Evolutionary conservation across 1,140 invertebrate species (phyloP), one percentile per base, ranked within the genome.

Genomic region (Samia ricini): DNA sequence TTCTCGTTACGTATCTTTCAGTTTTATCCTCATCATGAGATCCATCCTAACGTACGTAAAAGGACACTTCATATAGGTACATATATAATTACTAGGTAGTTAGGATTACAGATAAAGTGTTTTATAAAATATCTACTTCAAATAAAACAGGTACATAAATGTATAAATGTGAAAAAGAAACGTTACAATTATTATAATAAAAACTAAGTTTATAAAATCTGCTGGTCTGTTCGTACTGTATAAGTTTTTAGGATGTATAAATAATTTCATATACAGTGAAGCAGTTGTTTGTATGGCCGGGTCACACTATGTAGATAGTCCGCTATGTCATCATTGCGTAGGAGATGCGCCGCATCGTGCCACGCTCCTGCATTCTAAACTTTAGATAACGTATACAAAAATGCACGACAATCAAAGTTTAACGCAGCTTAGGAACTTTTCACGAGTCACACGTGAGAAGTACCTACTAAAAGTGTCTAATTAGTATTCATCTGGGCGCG

Each of bases 401-500:
- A 20, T 22, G 15, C 7, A n/a, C 12, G 52, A 22, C 15, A 55
- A 18, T 22, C 52, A 21, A 55, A 55, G 24, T 10, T 22, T 24
- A 8, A 55, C 52, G 22, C 10, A 15, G 21, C 66, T 61, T 62
- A 61, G 50, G 57, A 65, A 65, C 42, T 63, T 69, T 69, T 64
- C 61, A 26, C 55, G 72, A 76, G 61, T 69, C 64, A 72, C 68
- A 72, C 70, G 84, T 81, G 79, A 80, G 81, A 83, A 79, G 85
- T 88, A 81, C 80, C 76, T 81, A 87, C 79, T 76, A 70, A 76
- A 74, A 83, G 72, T 83, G 76, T 81, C 86, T 90, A 88, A 90
- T 90, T 89, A 88, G 85, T 90, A 90, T 90, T 90, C 88, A 90
- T 90, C 83, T 88, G 82, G 83, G 85, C 85, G 85, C 82, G 85